phyloP scores from a whole-genome alignment of 37 sponge, comb jelly and placozoan species.

The Mnemiopsis leidyi region DNA sequence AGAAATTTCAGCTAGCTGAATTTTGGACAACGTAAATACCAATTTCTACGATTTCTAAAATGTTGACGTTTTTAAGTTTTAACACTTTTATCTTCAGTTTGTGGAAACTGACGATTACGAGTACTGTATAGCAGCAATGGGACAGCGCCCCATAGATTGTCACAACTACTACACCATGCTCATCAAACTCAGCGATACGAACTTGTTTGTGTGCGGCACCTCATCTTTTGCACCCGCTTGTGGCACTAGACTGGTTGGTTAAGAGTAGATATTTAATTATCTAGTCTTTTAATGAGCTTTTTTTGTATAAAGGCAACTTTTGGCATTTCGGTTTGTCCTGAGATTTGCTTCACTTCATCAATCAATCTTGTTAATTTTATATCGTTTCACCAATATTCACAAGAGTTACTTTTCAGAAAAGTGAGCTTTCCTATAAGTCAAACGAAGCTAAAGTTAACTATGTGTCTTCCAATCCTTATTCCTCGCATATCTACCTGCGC shows the following conservation, averaged over 20 bases:
- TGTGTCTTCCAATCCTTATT: constrained; percentile 9
- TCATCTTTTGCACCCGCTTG: constrained; percentile 41
- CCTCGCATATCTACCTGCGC: background rate
- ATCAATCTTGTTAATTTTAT: too few species aligned
- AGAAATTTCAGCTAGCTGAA: too few species aligned
- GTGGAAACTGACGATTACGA: constrained; percentile 44
- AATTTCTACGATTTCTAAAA: too few species aligned
- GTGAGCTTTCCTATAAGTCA: background rate
- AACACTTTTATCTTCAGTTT: constrained; percentile 11
- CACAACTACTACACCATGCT: constrained; percentile 65
- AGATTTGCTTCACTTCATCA: too few species aligned
- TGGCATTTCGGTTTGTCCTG: too few species aligned
- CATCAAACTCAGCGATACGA: constrained; percentile 55
- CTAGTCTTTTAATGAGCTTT: background rate
- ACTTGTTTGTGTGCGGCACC: constrained; percentile 54
- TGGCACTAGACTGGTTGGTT: constrained; percentile 51
- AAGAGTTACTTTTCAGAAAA: background rate
- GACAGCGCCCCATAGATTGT: constrained; percentile 38
- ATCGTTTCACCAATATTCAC: too few species aligned
- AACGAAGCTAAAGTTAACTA: constrained; percentile 39
- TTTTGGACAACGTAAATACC: too few species aligned
- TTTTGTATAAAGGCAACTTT: background rate
- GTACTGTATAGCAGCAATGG: constrained; percentile 38
- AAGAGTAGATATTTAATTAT: too few species aligned
- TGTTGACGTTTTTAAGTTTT: too few species aligned